Evolutionary conservation across 2,888 invertebrate species (phyloP), one percentile per base, ranked within the genome.

Genomic region (Poecilobothrus nobilitatus): DNA sequence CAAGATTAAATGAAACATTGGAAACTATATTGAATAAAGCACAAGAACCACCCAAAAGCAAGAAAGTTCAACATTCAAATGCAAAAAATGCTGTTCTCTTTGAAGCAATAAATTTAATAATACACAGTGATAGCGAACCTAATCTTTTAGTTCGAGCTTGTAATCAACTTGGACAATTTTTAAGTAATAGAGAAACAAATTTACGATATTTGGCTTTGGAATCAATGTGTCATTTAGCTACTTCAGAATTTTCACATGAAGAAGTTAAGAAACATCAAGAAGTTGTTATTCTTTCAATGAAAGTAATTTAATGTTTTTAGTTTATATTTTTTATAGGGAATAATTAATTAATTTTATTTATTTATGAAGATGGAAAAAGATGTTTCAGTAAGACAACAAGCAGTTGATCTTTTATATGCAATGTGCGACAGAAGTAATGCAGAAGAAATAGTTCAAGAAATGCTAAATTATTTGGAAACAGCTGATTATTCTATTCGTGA

Each of bases 391-490:
- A 86, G 98, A 73, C 98, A 98, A 80, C 92, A 97, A 80, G 98
- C 98, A 68, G 98, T 99, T 3, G 99, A 99, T 83, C 85, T 99
- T 70, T 84, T 99, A 2, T 99, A 99, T 84, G 99, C 99, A 63
- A 99, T 99, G 99, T 99, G 99, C 84, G 99, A 99, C 83, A 93
- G 97, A 79, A 94, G 94, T 74, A 99, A 99, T 84, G 97, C 98
- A 27, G 97, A 97, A 82, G 97, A 98, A 84, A 99, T 99, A 80
- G 99, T 99, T 8, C 95, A 96, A 79, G 99, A 99, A 84, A 99
- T 99, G 99, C 85, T 99, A 74, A 94, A 95, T 79, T 99, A 99
- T 81, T 85, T 99, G 75, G 99, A 99, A 85, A 97, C 97, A 33
- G 99, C 99, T 69, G 99, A 99, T 83, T 99, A 99, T 83, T 98